phyloP scores from a whole-genome alignment of 2,113 vertebrate species.

The Rallus limicola region DNA sequence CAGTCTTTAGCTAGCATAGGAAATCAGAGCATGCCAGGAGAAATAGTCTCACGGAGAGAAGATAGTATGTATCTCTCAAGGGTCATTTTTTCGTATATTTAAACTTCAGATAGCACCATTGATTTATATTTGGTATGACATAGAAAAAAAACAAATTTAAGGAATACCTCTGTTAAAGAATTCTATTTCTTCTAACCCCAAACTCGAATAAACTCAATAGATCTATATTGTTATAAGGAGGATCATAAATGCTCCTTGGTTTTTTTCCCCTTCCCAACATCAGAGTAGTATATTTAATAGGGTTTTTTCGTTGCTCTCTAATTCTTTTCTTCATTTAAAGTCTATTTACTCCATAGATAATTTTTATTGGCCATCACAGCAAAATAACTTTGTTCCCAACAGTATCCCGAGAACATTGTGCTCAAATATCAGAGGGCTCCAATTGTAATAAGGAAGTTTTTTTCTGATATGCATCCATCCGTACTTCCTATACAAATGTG shows the following conservation, averaged over 20 bases:
- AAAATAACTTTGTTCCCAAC: constrained; percentile 43
- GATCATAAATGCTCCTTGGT: background rate
- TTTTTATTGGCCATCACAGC: background rate
- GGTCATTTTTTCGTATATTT: background rate
- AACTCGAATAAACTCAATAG: background rate
- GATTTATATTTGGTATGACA: background rate
- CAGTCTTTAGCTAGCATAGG: background rate
- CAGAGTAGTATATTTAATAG: background rate
- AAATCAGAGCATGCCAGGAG: background rate
- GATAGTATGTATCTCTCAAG: background rate
- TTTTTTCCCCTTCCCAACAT: fast-evolving
- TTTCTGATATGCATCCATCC: constrained; percentile 59
- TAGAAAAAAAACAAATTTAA: background rate
- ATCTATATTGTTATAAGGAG: background rate
- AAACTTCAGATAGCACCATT: background rate
- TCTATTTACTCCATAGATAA: background rate
- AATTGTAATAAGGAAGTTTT: constrained; percentile 17
- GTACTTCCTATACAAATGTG: constrained; percentile 66
- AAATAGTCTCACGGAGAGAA: background rate
- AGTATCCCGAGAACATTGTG: constrained; percentile 34
- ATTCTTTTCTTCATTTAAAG: background rate
- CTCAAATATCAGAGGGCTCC: constrained; percentile 45
- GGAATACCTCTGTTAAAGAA: background rate
- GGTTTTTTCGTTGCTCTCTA: background rate
- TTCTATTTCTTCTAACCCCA: background rate